Evolutionary conservation across 2,888 invertebrate genomes (phyloP), one percentile per base, ranked within the genome.

Genomic region (Neria commutata): DNA sequence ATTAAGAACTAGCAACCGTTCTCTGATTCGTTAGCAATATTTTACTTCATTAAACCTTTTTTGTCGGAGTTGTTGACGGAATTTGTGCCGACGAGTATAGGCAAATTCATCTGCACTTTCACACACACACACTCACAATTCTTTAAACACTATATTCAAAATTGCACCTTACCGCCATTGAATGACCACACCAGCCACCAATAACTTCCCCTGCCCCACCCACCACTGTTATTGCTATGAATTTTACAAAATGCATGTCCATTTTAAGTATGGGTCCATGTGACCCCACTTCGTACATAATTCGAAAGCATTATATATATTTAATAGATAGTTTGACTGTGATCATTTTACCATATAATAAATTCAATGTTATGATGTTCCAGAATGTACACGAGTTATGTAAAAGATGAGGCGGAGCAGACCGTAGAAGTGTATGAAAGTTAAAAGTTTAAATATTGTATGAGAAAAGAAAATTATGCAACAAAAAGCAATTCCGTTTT

Each of bases 251-350:
- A 29, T 8, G 29, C 29, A 11, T 29, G 11, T 29, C 11, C 29
- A 29, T 29, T 29, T 29, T 29, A 29, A 8, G 29, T 11, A 29
- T 8, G n/a, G n/a, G n/a, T n/a, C n/a, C n/a, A n/a, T n/a, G n/a
- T n/a, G n/a, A n/a, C n/a, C n/a, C n/a, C n/a, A n/a, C n/a, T n/a
- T n/a, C n/a, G 11, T 8, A 29, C 11, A 29, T 8, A 5, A 37
- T 37, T 37, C n/a, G 29, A 37, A 37, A 37, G 37, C n/a, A 37
- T 37, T 14, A 37, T 14, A 37, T 37, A n/a, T n/a, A n/a, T n/a
- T n/a, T n/a, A 37, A 58, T 40, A 60, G 56, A 65, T 68, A 76
- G 72, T 72, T 71, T 68, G 70, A 73, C 74, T 76, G 75, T 76
- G 75, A 77, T 75, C 69, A 71, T 69, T 69, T 76, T 67, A 70